Evolutionary conservation across 2,113 vertebrate species (phyloP).

Genomic region (Bagarius yarrelli): DNA sequence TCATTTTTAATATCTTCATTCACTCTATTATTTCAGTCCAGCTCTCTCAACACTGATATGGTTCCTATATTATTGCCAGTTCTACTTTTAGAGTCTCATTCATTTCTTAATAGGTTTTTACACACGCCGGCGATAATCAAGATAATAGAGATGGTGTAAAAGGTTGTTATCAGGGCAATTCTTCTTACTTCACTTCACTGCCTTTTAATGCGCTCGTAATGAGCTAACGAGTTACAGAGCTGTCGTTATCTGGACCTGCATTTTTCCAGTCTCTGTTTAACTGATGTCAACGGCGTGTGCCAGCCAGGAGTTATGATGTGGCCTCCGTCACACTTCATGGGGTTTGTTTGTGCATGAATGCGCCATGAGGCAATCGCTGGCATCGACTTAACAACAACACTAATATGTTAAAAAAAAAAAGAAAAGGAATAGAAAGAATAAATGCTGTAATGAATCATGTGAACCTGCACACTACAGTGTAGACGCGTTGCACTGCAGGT

Average conservation of each 20-base stretch:
- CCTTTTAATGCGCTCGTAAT: slow-evolving; percentile 32
- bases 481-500: no score
- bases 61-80: not conserved
- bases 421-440: not conserved
- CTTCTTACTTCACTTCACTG: slow-evolving; percentile 32
- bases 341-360: slow-evolving; percentile 47
- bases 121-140: not conserved
- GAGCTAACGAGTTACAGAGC: slow-evolving; percentile 36
- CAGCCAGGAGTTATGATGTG: slow-evolving; percentile 37
- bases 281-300: slow-evolving; percentile 32
- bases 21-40: not conserved
- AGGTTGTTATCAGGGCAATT: slow-evolving; percentile 27
- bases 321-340: slow-evolving; percentile 28
- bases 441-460: not conserved
- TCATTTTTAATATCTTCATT: no score
- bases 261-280: slow-evolving; percentile 36
- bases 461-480: no score
- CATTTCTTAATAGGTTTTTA: not conserved
- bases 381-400: not conserved
- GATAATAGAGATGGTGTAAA: slow-evolving; percentile 27
- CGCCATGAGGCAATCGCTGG: slow-evolving; percentile 41
- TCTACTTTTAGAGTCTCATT: not conserved
- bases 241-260: slow-evolving; percentile 37
- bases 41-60: not conserved
- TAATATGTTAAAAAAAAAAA: not conserved